A percentile compares a stretch with the other conserved stretches of the same genome.
Evolutionary conservation across 2,113 vertebrate genomes (phyloP).

Genomic region (Triplophysa rosa): DNA sequence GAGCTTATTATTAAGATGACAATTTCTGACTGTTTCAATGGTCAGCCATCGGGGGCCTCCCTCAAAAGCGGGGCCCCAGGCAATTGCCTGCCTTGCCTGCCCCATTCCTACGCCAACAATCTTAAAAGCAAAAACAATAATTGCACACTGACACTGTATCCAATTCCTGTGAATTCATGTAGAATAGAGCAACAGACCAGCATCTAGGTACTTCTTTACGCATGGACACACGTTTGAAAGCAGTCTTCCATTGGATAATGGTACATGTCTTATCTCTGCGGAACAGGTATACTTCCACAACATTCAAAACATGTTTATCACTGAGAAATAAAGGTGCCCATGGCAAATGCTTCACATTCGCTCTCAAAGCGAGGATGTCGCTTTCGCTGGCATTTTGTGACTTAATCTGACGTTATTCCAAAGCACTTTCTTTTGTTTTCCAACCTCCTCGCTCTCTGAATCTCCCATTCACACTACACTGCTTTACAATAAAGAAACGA

Average conservation of each 20-base stretch:
- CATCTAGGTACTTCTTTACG: not conserved
- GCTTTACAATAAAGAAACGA: not conserved
- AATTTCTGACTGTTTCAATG: too few relatives aligned
- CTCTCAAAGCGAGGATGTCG: not conserved
- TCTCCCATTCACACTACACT: not conserved
- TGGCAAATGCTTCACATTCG: not conserved
- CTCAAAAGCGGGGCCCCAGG: too few relatives aligned
- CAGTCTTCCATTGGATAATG: not conserved
- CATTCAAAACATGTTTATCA: not conserved
- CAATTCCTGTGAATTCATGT: not conserved
- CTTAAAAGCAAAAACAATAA: not conserved
- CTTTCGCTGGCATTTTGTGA: not conserved
- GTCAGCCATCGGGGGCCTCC: too few relatives aligned
- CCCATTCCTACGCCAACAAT: too few relatives aligned
- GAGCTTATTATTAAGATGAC: too few relatives aligned
- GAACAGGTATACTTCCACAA: not conserved
- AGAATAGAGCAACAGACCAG: not conserved
- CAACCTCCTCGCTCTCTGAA: not conserved
- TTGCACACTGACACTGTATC: not conserved
- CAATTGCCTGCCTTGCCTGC: too few relatives aligned
- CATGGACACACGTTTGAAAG: not conserved
- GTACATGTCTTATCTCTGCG: conserved; percentile 6
- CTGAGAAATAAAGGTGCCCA: not conserved
- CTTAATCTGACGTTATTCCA: not conserved
- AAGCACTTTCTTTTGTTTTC: not conserved